Percentiles rank a stretch among this genome's conserved stretches.
phyloP scores from a whole-genome alignment of 2,888 invertebrate genomes.

The Eudemis profundana region DNA sequence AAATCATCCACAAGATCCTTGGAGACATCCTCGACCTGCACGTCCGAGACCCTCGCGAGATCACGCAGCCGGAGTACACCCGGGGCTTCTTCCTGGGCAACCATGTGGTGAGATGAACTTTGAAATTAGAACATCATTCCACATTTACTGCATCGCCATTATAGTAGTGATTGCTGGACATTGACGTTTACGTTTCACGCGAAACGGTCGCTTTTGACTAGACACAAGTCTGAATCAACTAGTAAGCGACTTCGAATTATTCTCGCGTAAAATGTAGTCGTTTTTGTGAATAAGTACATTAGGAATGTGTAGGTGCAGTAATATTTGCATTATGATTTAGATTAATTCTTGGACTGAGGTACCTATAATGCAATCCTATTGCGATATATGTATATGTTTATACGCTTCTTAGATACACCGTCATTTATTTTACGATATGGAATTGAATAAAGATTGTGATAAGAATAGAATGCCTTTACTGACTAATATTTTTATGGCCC shows the following conservation, averaged over 20 bases:
- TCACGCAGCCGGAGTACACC: slow-evolving; percentile 78
- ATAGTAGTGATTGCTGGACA: slow-evolving; percentile 64
- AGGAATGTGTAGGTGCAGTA: slow-evolving; percentile 50
- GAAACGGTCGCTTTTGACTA: not conserved
- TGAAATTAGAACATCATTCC: not conserved
- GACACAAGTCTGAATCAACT: too few relatives aligned
- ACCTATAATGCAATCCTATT: slow-evolving; percentile 45
- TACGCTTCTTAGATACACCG: slow-evolving; percentile 70
- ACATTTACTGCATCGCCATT: slow-evolving; percentile 61
- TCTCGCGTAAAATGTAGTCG: slow-evolving; percentile 44
- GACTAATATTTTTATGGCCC: not conserved
- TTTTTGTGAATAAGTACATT: slow-evolving; percentile 44
- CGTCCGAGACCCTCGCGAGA: slow-evolving; percentile 73
- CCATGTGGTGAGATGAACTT: slow-evolving; percentile 88
- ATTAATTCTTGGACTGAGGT: slow-evolving; percentile 51
- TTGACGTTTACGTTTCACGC: slow-evolving; percentile 49
- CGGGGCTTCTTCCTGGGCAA: slow-evolving; percentile 92
- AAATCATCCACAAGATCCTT: slow-evolving; percentile 91
- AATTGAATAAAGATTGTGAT: slow-evolving; percentile 1
- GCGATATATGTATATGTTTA: slow-evolving; percentile 51
- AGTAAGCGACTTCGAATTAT: not conserved
- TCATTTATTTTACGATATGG: slow-evolving; percentile 60
- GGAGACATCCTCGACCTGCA: slow-evolving; percentile 89
- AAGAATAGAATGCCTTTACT: slow-evolving; percentile 8
- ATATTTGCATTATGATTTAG: slow-evolving; percentile 58